Evolutionary conservation across 2,888 invertebrate species (phyloP), one percentile per base, ranked within the genome.

Genomic region (Sylvicola fuscatus): DNA sequence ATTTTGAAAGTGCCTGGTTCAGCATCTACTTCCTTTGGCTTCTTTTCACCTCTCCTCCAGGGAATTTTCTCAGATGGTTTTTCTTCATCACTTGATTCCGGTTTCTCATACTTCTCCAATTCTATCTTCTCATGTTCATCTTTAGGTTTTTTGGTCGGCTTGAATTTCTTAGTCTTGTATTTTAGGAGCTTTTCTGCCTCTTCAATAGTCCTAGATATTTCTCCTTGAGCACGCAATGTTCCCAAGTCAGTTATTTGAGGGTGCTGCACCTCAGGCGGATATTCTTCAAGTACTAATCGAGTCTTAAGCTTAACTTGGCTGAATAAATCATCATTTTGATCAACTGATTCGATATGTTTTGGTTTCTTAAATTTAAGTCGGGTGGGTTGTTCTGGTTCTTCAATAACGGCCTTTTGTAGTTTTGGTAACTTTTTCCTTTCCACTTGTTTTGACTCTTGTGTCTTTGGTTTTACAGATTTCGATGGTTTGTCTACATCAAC

Each of bases 181-280:
- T 69, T 76, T 32, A 72, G 56, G 10, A 72, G 52, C 50, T 72
- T 64, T 40, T 68, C 58, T 7, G 77, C 78, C 52, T 80, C 80
- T 54, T 74, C 68, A 8, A 72, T 62, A 50, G 73, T 76, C 47
- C 77, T 66, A 0, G 80, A 79, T 28, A 81, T 51, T 42, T 75
- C 68, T 16, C 78, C 79, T 46, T 64, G 66, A 46, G 70, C 67
- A 42, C 67, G 67, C 14, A 67, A 44, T 36, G 68, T 66, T 36
- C 68, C 67, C 38, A 77, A 55, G 33, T 57, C 52, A 3, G 60
- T 63, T 3, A 74, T 48, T 16, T 60, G 48, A 1, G 68, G 68
- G 38, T 60, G 57, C 32, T 67, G 51, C 29, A 63, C 53, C 39
- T 64, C 55, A 3, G 77, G 69, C 10, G 77, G 71, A 62, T 70